Base-by-base conservation (phyloP, 1,140 invertebrate species). In the Polypedilum vanderplanki region DNA sequence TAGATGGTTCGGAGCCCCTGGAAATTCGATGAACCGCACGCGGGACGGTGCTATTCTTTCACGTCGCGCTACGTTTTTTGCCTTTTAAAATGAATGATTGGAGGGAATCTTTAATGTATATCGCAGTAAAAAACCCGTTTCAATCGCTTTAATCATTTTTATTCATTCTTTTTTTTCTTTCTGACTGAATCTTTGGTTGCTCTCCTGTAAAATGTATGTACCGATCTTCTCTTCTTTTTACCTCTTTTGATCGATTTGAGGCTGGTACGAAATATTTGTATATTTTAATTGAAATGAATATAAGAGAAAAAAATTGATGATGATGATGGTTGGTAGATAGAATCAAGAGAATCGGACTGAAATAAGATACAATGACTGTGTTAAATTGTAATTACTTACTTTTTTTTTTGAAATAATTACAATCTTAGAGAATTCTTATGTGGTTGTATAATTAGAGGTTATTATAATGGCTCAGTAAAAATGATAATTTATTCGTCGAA, bases 21-120 rank as follows among this genome's bases (percentile, higher is more conserved):
- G 20, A 70, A 70, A 70, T 70, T 70, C 65, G 17, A 22, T 9
- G 65, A 70, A 70, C 65, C 65, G 65, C 65, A 70, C 20, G 65
- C 65, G 65, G 65, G 46, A 57, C 46, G 46, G 46, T 57, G 46
- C 46, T 57, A n/a, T 57, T 57, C 46, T 57, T 57, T 57, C 46
- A 57, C 46, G 46, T 57, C 46, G 46, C 46, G 17, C 18, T 70
- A 70, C 65, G 65, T 70, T 70, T 70, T 22, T 70, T 70, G 65
- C 65, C 65, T 70, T 70, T 70, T 70, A 70, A 70, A 70, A 70
- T 70, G 65, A 70, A 70, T 70, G 65, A 70, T 70, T 70, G 65
- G 65, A 70, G 46, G 46, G 65, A 70, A 18, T 70, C 65, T 70
- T 70, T 70, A 70, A 70, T 70, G 65, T 70, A 70, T 70, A 18